Percentiles rank a stretch among this genome's conserved stretches.
phyloP scores from a whole-genome alignment of 1,140 invertebrate genomes.

The Trissolcus basalis region DNA sequence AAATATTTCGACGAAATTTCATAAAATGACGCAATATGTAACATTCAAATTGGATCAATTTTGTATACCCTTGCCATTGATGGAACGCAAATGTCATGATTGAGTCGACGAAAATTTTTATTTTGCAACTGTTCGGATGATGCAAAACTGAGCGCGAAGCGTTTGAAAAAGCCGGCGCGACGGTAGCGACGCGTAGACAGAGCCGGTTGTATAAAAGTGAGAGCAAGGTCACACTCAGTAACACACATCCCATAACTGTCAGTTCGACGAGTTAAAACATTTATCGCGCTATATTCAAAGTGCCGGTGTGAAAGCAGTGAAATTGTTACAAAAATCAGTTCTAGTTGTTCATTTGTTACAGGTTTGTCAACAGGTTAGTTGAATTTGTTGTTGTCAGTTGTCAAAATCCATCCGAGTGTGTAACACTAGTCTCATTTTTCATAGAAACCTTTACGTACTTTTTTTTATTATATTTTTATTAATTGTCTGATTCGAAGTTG shows the following conservation, averaged over 20 bases:
- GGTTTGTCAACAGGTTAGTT: constrained; percentile 35
- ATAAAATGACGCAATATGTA: too few species aligned
- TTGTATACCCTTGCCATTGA: too few species aligned
- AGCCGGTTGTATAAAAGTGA: constrained; percentile 64
- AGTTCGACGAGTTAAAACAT: constrained; percentile 46
- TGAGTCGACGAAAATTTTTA: neutral
- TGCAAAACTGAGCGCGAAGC: constrained; percentile 10
- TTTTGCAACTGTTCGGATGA: neutral
- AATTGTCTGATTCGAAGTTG: too few species aligned
- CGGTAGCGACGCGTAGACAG: constrained; percentile 43
- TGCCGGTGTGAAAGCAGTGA: neutral
- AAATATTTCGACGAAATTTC: too few species aligned
- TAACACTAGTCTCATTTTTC: neutral
- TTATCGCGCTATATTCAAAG: constrained; percentile 21
- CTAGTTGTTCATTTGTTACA: constrained; percentile 19
- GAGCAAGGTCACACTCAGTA: constrained; percentile 71
- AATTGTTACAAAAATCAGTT: neutral
- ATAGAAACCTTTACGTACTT: neutral
- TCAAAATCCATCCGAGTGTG: constrained; percentile 11
- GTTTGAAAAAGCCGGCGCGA: constrained; percentile 43
- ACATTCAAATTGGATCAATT: too few species aligned
- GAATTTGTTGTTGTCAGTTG: constrained; percentile 1
- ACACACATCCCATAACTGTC: constrained; percentile 65
- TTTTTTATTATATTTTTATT: neutral
- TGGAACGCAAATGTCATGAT: neutral